Percentiles rank a stretch among this genome's conserved stretches.
These are phyloP conservation scores for Latrodectus hesperus DNA, from an alignment of 2,888 invertebrate genomes.

Conservation along the genomic window DNA sequence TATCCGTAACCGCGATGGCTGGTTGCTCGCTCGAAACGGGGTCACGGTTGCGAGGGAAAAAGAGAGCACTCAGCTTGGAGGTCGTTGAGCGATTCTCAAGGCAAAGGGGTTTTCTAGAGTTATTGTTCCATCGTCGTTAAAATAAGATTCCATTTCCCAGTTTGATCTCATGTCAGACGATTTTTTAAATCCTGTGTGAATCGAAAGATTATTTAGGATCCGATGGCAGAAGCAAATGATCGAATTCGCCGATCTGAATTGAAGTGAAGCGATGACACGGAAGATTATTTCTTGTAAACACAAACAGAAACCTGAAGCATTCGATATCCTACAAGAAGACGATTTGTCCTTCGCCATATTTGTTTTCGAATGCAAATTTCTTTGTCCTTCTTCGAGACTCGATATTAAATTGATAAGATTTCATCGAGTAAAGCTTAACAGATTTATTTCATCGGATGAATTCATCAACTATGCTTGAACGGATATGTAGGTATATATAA, in stretches of 20 bases:
- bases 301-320: conserved; percentile 42
- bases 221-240: conserved; percentile 32
- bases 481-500: not conserved
- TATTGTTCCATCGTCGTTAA: conserved; percentile 57
- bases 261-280: conserved; percentile 30
- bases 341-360: conserved; percentile 18
- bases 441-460: not conserved
- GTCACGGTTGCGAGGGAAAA: conserved; percentile 62
- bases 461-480: conserved; percentile 3
- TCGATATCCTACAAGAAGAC: conserved; percentile 7
- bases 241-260: conserved; percentile 19
- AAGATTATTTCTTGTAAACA: conserved; percentile 55
- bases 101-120: conserved; percentile 43
- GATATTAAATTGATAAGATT: conserved; percentile 10
- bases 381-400: conserved; percentile 11
- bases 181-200: conserved; percentile 41
- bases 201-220: conserved; percentile 39
- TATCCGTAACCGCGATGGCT: conserved; percentile 52
- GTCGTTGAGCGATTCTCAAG: conserved; percentile 67
- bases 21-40: conserved; percentile 61
- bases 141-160: conserved; percentile 50
- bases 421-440: not conserved
- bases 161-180: conserved; percentile 54
- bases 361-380: conserved; percentile 32
- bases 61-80: conserved; percentile 45